phyloP scores from a whole-genome alignment of 1,140 invertebrate genomes.

The Sycophila sp. region DNA sequence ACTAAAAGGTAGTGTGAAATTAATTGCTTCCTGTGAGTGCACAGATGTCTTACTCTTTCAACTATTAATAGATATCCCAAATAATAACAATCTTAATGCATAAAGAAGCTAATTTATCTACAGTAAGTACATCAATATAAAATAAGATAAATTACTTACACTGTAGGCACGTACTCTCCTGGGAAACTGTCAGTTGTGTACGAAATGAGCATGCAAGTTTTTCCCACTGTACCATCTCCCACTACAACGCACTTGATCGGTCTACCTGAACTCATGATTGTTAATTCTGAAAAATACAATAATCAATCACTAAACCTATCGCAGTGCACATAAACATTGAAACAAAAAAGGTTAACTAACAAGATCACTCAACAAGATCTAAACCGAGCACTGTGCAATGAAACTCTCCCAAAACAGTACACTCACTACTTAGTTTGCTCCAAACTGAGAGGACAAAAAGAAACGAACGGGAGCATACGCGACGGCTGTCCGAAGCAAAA shows the following conservation, averaged over 20 bases:
- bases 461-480: too few relatives aligned
- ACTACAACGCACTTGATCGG: conserved; percentile 98
- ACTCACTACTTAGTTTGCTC: too few relatives aligned
- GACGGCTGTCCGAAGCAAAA: too few relatives aligned
- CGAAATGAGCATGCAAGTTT: conserved; percentile 99
- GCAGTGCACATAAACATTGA: too few relatives aligned
- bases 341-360: too few relatives aligned
- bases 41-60: conserved; percentile 47
- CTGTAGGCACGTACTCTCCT: conserved; percentile 96
- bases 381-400: too few relatives aligned
- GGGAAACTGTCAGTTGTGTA: conserved; percentile 99
- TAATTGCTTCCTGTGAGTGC: conserved; percentile 58
- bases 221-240: conserved; percentile 92
- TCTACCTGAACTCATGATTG: conserved; percentile 81
- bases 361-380: too few relatives aligned
- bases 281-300: too few relatives aligned
- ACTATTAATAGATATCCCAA: conserved; percentile 61
- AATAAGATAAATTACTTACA: conserved; percentile 74
- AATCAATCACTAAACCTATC: too few relatives aligned
- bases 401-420: too few relatives aligned
- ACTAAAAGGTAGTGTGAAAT: conserved; percentile 55
- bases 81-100: conserved; percentile 38
- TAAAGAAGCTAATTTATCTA: not conserved
- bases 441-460: too few relatives aligned
- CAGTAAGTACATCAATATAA: conserved; percentile 15